Conservation (phyloP, 2,113 vertebrate genomes). For the Porphyrio hochstetteri region DNA sequence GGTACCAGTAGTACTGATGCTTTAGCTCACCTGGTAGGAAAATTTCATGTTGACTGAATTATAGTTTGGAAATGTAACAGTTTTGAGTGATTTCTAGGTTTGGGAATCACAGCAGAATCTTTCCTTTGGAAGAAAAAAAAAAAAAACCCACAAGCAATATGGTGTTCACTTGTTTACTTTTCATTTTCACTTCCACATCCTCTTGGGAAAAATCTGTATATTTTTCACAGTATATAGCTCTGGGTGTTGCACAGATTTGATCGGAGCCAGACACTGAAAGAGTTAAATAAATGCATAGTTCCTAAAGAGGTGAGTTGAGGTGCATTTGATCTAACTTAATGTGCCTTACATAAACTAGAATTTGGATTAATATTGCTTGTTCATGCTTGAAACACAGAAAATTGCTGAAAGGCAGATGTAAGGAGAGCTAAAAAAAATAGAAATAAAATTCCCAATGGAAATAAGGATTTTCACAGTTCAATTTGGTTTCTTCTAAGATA, state of each 20-base stretch:
- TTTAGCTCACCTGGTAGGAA: not conserved
- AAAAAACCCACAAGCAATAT: not conserved
- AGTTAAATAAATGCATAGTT: conserved; percentile 66
- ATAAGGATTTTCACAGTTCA: conserved; percentile 73
- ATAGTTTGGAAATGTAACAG: not conserved
- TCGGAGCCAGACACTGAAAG: conserved; percentile 31
- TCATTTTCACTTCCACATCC: not conserved
- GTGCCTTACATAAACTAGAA: conserved; percentile 73
- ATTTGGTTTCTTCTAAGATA: conserved; percentile 66
- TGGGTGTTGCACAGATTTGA: not conserved
- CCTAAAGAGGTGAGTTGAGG: conserved; percentile 50
- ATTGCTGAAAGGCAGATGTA: conserved; percentile 79
- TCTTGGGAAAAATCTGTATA: not conserved
- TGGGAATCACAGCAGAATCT: not conserved
- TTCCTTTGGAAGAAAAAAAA: not conserved
- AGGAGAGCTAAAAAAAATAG: conserved; percentile 69
- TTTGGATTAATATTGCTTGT: conserved; percentile 81
- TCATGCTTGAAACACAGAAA: conserved; percentile 80
- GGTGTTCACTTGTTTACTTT: not conserved
- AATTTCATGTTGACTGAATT: not conserved
- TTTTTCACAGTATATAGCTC: not conserved
- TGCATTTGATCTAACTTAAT: conserved; percentile 73
- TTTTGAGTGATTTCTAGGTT: not conserved
- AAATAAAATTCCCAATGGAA: conserved; percentile 79
- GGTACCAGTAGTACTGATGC: not conserved